phyloP scores from a whole-genome alignment of 2,113 vertebrate genomes.

The Myxocyprinus asiaticus region DNA sequence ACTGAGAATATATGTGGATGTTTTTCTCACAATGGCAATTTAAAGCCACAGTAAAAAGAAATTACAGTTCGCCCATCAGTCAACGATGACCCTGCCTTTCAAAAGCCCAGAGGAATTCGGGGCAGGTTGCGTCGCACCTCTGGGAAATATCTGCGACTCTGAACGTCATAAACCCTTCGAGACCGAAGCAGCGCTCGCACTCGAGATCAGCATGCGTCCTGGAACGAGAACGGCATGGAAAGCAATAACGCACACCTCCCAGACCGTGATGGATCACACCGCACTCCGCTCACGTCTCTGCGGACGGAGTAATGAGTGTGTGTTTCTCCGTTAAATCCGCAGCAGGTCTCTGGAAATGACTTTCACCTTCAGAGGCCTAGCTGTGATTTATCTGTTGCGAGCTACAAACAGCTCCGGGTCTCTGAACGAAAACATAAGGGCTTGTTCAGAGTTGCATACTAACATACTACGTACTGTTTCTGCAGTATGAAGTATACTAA shows the following conservation, averaged over 20 bases:
- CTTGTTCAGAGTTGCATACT: neutral
- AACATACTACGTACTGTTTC: neutral
- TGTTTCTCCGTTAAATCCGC: conserved; percentile 60
- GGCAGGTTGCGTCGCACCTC: too few species aligned
- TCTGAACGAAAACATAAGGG: neutral
- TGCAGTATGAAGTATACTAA: neutral
- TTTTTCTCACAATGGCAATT: too few species aligned
- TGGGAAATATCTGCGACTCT: too few species aligned
- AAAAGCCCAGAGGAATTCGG: conserved; percentile 19
- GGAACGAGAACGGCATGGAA: conserved; percentile 46
- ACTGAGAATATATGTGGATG: too few species aligned
- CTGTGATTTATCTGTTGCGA: conserved; percentile 10
- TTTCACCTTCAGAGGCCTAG: conserved; percentile 61
- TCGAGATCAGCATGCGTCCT: conserved; percentile 41
- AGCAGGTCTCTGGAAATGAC: conserved; percentile 61
- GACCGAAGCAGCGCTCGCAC: neutral
- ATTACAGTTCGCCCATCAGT: neutral
- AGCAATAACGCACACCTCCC: conserved; percentile 41
- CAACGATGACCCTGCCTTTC: neutral
- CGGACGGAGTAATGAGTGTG: conserved; percentile 55
- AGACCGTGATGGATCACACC: conserved; percentile 59
- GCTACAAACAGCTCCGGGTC: neutral
- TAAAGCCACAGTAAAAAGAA: neutral
- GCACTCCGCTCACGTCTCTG: conserved; percentile 47
- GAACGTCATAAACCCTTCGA: neutral